Conservation (phyloP, 2,888 invertebrate species). For the Sesia apiformis region DNA sequence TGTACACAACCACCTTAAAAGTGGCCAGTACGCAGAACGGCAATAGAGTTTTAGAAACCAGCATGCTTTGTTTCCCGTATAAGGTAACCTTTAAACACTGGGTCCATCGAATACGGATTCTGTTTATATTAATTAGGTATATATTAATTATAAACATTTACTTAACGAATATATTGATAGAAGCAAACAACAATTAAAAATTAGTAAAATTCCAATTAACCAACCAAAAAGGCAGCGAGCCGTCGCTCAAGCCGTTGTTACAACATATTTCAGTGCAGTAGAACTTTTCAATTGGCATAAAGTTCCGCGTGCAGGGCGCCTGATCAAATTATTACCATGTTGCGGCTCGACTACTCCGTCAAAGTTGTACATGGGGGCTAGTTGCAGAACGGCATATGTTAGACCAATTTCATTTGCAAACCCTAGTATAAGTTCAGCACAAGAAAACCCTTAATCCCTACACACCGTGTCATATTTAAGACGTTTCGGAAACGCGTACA, state of each 20-base stretch:
- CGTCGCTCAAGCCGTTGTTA: slow-evolving; percentile 31
- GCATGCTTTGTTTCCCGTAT: too few species aligned
- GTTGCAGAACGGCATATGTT: not conserved
- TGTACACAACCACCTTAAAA: too few species aligned
- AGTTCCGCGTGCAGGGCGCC: slow-evolving; percentile 49
- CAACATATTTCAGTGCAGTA: slow-evolving; percentile 47
- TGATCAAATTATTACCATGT: slow-evolving; percentile 71
- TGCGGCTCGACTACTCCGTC: slow-evolving; percentile 47
- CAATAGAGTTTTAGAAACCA: too few species aligned
- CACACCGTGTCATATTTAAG: not conserved
- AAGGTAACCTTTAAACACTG: too few species aligned
- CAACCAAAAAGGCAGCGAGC: slow-evolving; percentile 13
- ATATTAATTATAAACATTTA: too few species aligned
- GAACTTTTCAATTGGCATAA: slow-evolving; percentile 63
- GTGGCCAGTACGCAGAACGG: too few species aligned
- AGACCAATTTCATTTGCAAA: too few species aligned
- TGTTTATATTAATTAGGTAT: too few species aligned
- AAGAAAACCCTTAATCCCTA: too few species aligned
- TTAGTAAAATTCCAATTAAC: slow-evolving; percentile 18
- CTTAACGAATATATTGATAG: too few species aligned
- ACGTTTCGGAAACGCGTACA: not conserved
- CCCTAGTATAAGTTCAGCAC: too few species aligned
- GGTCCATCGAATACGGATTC: too few species aligned
- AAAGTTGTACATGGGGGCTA: slow-evolving; percentile 20
- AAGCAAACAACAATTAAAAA: slow-evolving; percentile 6